Conservation (phyloP, 2,113 vertebrate species). For the Hemichromis elongatus region DNA sequence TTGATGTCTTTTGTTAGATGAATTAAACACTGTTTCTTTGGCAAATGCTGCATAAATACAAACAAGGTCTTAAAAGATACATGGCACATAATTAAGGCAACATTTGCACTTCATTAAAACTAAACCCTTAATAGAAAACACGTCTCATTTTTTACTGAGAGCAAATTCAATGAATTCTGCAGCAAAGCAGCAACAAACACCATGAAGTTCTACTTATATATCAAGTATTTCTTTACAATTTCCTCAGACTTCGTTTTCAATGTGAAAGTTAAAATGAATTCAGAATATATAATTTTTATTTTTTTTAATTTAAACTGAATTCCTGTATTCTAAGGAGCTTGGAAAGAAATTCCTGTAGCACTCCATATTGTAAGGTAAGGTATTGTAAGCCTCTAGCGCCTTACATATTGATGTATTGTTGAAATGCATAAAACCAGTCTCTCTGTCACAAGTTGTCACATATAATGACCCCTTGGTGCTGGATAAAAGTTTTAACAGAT, state of each 20-base stretch:
- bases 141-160: not conserved
- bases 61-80: not conserved
- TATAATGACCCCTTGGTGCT: not conserved
- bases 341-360: not conserved
- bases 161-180: not conserved
- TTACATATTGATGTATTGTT: not conserved
- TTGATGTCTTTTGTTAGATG: not conserved
- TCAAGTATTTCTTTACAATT: not conserved
- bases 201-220: not conserved
- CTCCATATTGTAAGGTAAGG: not conserved
- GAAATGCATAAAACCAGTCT: not conserved
- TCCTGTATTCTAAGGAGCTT: too few relatives aligned
- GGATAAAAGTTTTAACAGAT: not conserved
- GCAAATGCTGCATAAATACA: not conserved
- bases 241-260: not conserved
- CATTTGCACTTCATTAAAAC: not conserved
- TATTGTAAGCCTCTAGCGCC: not conserved
- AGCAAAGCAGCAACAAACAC: not conserved
- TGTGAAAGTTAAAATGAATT: not conserved
- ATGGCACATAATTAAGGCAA: not conserved
- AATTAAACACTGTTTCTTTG: not conserved
- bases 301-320: not conserved
- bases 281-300: not conserved
- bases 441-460: not conserved
- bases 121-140: not conserved